These are phyloP conservation scores for Akabosia matsudoensis DNA, from an alignment of 1,140 invertebrate genomes.

Conservation along the genomic window DNA sequence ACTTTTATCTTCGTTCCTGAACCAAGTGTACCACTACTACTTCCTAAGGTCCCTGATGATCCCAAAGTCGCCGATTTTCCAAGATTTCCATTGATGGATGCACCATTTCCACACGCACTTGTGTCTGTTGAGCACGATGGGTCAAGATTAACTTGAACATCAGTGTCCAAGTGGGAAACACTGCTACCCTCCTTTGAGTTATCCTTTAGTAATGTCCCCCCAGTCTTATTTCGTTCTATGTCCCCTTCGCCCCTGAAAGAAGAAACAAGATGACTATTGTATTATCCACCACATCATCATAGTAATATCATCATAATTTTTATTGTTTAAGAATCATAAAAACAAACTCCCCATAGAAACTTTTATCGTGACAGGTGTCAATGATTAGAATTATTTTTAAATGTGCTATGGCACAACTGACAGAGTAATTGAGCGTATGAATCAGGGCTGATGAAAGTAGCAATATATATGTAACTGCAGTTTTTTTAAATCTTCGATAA, in stretches of 20 bases:
- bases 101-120: background rate
- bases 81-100: background rate
- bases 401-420: too few species aligned
- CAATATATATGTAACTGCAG: too few species aligned
- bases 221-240: conserved; percentile 1
- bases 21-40: background rate
- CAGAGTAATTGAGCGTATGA: too few species aligned
- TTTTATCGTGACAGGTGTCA: too few species aligned
- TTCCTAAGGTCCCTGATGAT: background rate
- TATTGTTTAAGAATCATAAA: too few species aligned
- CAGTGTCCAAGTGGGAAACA: background rate
- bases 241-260: conserved; percentile 39
- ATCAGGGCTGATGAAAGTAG: too few species aligned
- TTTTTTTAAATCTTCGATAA: too few species aligned
- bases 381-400: too few species aligned
- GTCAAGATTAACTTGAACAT: conserved; percentile 14
- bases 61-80: background rate
- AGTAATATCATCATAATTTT: too few species aligned
- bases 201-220: background rate
- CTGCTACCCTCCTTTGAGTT: background rate
- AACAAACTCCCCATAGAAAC: too few species aligned
- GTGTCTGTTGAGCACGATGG: conserved; percentile 17
- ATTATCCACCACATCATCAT: too few species aligned
- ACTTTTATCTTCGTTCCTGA: conserved; percentile 28
- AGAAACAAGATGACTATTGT: conserved; percentile 2